A percentile compares a stretch with the other conserved stretches of the same genome.
phyloP scores from a whole-genome alignment of 2,797 vertebrate species.

The Pangasius macronema region DNA sequence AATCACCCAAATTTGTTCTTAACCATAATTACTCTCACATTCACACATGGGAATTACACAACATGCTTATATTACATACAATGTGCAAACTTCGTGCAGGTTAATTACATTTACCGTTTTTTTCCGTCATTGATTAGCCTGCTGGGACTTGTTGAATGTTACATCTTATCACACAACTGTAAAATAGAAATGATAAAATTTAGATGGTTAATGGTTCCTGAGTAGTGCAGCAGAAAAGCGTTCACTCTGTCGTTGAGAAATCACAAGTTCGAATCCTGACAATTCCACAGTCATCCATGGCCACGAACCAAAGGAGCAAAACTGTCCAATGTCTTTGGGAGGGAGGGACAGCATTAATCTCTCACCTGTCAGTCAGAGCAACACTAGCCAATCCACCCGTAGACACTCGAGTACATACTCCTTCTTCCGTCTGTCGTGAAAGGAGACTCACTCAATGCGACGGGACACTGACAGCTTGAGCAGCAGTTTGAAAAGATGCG shows the following conservation, averaged over 20 bases:
- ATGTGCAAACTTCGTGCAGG: background rate
- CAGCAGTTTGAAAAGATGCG: background rate
- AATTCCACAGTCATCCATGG: too few relatives aligned
- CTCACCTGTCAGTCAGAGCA: conserved; percentile 1
- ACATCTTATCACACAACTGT: background rate
- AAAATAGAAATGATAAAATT: background rate
- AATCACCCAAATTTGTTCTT: background rate
- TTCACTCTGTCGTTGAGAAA: too few relatives aligned
- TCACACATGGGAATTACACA: background rate
- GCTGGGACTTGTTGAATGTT: background rate
- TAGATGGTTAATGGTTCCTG: background rate
- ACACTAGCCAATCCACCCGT: background rate
- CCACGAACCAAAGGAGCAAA: background rate
- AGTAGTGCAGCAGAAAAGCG: background rate
- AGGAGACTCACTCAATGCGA: too few relatives aligned
- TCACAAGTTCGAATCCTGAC: background rate
- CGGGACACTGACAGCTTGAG: too few relatives aligned
- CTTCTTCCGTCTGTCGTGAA: too few relatives aligned
- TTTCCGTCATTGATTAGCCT: background rate
- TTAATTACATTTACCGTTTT: background rate
- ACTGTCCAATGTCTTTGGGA: too few relatives aligned
- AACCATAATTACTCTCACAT: background rate
- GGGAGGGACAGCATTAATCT: too few relatives aligned
- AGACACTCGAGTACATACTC: too few relatives aligned
- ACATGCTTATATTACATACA: background rate